Base-by-base conservation (phyloP, 2,888 invertebrate genomes). In the Brenthis daphne region DNA sequence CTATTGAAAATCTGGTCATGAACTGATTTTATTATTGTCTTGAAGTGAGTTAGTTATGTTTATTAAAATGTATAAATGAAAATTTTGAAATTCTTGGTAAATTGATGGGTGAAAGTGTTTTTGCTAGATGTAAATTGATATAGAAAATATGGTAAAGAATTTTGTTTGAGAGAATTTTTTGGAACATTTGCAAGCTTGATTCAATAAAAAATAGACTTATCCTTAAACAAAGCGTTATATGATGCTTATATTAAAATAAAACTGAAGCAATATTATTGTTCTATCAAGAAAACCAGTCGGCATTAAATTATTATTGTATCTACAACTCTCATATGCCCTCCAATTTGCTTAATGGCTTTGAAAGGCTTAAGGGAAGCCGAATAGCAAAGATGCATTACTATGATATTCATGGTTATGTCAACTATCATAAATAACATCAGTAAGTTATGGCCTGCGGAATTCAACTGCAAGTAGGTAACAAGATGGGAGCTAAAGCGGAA, bases 381-480 rank as follows among this genome's bases (percentile, higher is more conserved):
- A 70, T 64, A 70, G 70, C 68, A 68, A 72, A 70, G 72, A 72
- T 68, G 70, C 73, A 73, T 69, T 68, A 67, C 68, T 56, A 60
- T 50, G 69, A 70, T 72, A 72, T 64, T 65, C 68, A 66, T 61
- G 53, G 65, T 70, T 74, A 61, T 65, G 70, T 71, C 67, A 72
- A 71, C 72, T 66, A 51, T 67, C 74, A 73, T 75, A 74, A 75
- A 75, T 73, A 70, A 75, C 70, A 67, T 60, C 64, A 67, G 71
- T 74, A 74, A 75, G 75, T 74, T 75, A 72, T 71, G 70, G 72
- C 70, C 67, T 67, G 67, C 68, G 74, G 72, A 70, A 72, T 71
- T 72, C 67, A 70, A 72, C 70, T 72, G 58, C 65, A 65, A 55
- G 61, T 33, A 24, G n/a, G 61, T 68, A 29, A 24, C 63, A 64